Evolutionary conservation across 2,113 vertebrate species (phyloP).

Genomic region (Nestor notabilis): DNA sequence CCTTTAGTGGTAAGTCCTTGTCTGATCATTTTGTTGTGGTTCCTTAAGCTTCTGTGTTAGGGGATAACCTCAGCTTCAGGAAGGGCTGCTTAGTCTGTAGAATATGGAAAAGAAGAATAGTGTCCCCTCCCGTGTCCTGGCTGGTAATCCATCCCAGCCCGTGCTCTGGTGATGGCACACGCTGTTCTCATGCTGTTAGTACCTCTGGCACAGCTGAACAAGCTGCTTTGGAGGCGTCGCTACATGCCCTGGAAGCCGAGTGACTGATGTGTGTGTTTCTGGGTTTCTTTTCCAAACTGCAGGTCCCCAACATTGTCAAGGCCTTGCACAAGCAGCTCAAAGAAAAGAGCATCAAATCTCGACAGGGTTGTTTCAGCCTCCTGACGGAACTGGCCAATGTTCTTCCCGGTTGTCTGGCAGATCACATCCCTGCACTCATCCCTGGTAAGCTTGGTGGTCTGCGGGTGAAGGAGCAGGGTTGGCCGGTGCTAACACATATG

Average conservation of each 20-base stretch:
- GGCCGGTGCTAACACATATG: neutral
- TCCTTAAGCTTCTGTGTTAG: neutral
- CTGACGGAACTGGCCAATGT: constrained; percentile 85
- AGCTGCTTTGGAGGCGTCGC: neutral
- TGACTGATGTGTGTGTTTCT: neutral
- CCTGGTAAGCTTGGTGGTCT: constrained; percentile 77
- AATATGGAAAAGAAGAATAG: neutral
- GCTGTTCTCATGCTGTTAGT: neutral
- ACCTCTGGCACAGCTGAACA: neutral
- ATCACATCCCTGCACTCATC: constrained; percentile 84
- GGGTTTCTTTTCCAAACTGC: neutral
- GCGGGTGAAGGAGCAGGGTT: neutral
- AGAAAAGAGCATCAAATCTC: constrained; percentile 86
- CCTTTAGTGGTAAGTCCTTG: neutral
- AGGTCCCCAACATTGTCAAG: constrained; percentile 89
- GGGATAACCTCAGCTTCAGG: neutral
- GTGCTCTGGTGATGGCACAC: accelerated
- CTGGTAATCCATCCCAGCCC: neutral
- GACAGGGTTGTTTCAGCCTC: constrained; percentile 90
- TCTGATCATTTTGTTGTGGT: neutral
- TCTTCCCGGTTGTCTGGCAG: constrained; percentile 85
- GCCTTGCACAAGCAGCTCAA: constrained; percentile 89
- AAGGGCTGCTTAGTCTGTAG: neutral
- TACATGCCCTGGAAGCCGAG: neutral
- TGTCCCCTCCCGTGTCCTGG: accelerated